Evolutionary conservation across 2,113 vertebrate species (phyloP).

Genomic region (Tinamus guttatus): DNA sequence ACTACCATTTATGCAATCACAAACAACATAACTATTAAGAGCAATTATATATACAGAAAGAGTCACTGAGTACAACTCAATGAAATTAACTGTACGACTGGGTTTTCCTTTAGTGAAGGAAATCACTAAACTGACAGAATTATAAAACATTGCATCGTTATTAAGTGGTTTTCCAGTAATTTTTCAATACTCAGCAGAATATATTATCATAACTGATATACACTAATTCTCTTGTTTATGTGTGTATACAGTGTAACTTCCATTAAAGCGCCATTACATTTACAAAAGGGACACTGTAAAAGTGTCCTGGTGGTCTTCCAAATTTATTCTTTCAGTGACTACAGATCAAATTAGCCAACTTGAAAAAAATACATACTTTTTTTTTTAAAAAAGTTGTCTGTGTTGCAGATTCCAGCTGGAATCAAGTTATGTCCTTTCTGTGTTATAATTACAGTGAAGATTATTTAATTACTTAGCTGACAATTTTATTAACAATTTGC

Average conservation of each 20-base stretch:
- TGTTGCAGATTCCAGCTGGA: background rate
- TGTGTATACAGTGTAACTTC: slow-evolving; percentile 14
- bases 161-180: slow-evolving; percentile 55
- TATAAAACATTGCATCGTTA: slow-evolving; percentile 4
- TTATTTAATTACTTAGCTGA: background rate
- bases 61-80: background rate
- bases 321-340: background rate
- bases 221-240: slow-evolving; percentile 40
- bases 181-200: slow-evolving; percentile 49
- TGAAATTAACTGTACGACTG: background rate
- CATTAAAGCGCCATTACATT: slow-evolving; percentile 48
- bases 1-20: background rate
- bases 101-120: background rate
- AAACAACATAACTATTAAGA: background rate
- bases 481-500: background rate
- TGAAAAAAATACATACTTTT: background rate
- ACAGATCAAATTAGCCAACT: background rate
- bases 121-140: slow-evolving; percentile 15
- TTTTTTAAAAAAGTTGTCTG: background rate
- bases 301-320: background rate
- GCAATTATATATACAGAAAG: background rate
- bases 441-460: background rate
- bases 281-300: slow-evolving; percentile 12
- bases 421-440: background rate
- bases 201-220: background rate